Percentiles rank a stretch among this genome's conserved stretches.
Evolutionary conservation across 2,888 invertebrate species (phyloP).

Genomic region (Polylopha cassiicola): DNA sequence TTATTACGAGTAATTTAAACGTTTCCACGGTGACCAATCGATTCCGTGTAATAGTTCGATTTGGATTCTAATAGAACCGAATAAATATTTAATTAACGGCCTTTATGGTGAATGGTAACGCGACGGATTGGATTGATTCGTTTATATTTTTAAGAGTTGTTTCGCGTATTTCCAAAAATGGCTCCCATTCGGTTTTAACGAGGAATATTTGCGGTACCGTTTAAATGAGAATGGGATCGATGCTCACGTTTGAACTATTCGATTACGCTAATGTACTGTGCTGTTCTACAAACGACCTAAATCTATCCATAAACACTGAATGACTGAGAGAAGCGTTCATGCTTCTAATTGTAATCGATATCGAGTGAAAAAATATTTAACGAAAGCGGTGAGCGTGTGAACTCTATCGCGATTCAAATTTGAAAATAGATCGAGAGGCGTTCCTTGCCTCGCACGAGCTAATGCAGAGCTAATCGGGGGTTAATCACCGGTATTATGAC

Average conservation of each 20-base stretch:
- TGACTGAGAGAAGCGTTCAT: slow-evolving; percentile 15
- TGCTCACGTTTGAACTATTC: slow-evolving; percentile 19
- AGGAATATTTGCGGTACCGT: slow-evolving; percentile 27
- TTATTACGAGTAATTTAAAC: slow-evolving; percentile 55
- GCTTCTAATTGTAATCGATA: slow-evolving; percentile 26
- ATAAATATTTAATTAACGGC: slow-evolving; percentile 72
- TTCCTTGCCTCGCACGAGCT: slow-evolving; percentile 46
- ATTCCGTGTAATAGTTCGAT: slow-evolving; percentile 58
- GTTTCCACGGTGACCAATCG: slow-evolving; percentile 67
- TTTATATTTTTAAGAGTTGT: slow-evolving; percentile 56
- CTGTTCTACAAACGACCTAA: slow-evolving; percentile 17
- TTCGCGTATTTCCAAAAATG: slow-evolving; percentile 25
- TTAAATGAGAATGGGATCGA: slow-evolving; percentile 33
- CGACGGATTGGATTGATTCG: slow-evolving; percentile 55
- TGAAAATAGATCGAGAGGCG: slow-evolving; percentile 37
- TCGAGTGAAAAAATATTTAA: slow-evolving; percentile 31
- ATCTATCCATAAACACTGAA: slow-evolving; percentile 14
- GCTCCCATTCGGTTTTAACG: slow-evolving; percentile 14
- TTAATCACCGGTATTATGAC: slow-evolving; percentile 59
- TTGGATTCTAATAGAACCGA: slow-evolving; percentile 65
- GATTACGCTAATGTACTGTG: slow-evolving; percentile 20
- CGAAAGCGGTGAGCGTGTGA: slow-evolving; percentile 42
- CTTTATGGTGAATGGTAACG: slow-evolving; percentile 70
- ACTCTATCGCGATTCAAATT: slow-evolving; percentile 37
- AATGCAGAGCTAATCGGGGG: slow-evolving; percentile 51